These are phyloP conservation scores for Marasmarcha lunaedactyla DNA, from an alignment of 2,888 invertebrate species.

Conservation along the genomic window DNA sequence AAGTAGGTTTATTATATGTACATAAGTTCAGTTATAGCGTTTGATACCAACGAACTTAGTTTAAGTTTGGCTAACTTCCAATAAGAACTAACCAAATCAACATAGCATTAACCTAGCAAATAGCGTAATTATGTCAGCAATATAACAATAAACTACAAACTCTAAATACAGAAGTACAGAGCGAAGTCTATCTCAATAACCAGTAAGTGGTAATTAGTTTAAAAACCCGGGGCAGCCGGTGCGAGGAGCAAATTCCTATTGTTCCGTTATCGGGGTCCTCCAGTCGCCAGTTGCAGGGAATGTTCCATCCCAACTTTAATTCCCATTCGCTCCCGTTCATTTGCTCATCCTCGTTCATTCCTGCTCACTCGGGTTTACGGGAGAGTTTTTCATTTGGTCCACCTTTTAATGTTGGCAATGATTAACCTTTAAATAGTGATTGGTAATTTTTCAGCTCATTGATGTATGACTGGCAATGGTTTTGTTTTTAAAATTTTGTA, in stretches of 20 bases:
- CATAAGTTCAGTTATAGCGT: too few species aligned
- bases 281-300: slow-evolving; percentile 28
- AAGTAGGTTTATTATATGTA: too few species aligned
- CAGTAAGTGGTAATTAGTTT: slow-evolving; percentile 44
- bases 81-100: too few species aligned
- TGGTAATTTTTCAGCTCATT: background rate
- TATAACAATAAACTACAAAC: too few species aligned
- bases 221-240: slow-evolving; percentile 31
- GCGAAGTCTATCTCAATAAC: slow-evolving; percentile 10
- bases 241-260: slow-evolving; percentile 55
- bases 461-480: background rate
- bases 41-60: too few species aligned
- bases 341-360: background rate
- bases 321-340: background rate
- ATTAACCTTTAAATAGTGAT: background rate
- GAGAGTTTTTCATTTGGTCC: slow-evolving; percentile 1
- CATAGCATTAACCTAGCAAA: too few species aligned
- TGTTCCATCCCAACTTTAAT: background rate
- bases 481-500: too few species aligned
- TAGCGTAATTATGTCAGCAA: too few species aligned
- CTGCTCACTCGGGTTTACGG: background rate
- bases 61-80: too few species aligned
- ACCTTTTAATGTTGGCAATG: background rate
- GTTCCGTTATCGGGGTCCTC: slow-evolving; percentile 52
- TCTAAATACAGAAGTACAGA: too few species aligned